A percentile compares a stretch with the other conserved stretches of the same genome.
These are phyloP conservation scores for Nephrotoma flavescens DNA, from an alignment of 2,888 invertebrate species.

Conservation along the genomic window DNA sequence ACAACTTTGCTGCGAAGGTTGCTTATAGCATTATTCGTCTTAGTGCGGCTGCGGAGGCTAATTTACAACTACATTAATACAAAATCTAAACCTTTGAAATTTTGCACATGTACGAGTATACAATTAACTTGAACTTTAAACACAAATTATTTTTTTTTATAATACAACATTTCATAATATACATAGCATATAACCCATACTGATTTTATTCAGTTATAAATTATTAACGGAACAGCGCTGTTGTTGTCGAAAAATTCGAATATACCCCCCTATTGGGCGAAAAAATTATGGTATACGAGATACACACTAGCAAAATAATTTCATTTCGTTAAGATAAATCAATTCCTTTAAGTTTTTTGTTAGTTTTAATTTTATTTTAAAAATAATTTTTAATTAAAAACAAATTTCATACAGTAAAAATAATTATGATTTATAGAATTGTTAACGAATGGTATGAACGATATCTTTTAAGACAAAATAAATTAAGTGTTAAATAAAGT, in stretches of 20 bases:
- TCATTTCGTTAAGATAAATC: background rate
- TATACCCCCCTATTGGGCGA: background rate
- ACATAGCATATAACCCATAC: background rate
- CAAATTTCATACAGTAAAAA: background rate
- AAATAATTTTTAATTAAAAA: background rate
- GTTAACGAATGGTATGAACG: background rate
- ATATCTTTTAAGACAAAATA: background rate
- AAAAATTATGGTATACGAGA: background rate
- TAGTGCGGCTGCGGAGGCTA: too few relatives aligned
- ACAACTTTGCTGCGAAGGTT: too few relatives aligned
- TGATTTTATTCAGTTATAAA: conserved; percentile 1
- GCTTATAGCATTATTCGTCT: too few relatives aligned
- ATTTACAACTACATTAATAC: too few relatives aligned
- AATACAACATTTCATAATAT: background rate
- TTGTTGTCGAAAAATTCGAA: conserved; percentile 4
- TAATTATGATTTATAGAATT: background rate
- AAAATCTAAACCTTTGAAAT: too few relatives aligned
- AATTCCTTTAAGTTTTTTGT: background rate
- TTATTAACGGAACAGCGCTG: conserved; percentile 2
- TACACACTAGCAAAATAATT: background rate
- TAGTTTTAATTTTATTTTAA: background rate
- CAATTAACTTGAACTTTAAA: too few relatives aligned
- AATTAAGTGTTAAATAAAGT: background rate
- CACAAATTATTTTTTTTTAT: background rate
- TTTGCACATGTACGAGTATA: too few relatives aligned